Base-by-base conservation (phyloP, 2,113 vertebrate genomes). In the Trachemys scripta region DNA sequence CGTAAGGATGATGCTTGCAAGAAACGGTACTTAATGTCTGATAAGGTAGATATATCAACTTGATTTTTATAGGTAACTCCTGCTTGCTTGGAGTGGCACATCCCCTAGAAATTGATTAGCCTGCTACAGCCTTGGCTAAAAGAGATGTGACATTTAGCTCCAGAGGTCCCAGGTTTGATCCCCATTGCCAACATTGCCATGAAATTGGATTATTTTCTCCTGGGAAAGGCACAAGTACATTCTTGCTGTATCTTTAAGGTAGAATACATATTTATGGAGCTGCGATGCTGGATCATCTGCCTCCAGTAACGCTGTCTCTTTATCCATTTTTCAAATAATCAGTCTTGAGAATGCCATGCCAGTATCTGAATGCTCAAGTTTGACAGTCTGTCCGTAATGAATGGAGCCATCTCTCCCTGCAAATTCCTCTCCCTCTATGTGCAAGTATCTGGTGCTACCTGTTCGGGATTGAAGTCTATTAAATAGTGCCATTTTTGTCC, bases 141-240 rank as follows among this genome's bases (percentile, higher is more conserved):
- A 62, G 6, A 14, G 25, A 31, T 62, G 57, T 31, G 57, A 3
- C 27, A 62, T 62, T 62, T 62, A 29, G 29, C 29, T 62, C 10
- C 27, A 29, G 27, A 29, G 57, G 25, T 59, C 27, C 57, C 1
- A 31, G 57, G 57, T 62, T 31, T 62, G 57, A 62, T 29, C 27
- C 57, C 57, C 12, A 59, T 27, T 31, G 3, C 57, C 57, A 59
- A 59, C 4, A 12, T 62, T 27, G 13, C 27, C 14, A 11, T 11
- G 99, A 99, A 99, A 99, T 69, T 99, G 99, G 96, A 99, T 99
- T 98, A 99, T 99, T 99, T 99, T 99, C 98, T 99, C 99, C 98
- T 99, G 99, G 97, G 99, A 99, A 99, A 99, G 99, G 99, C 99
- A 99, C 99, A 99, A 98, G 98, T 99, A 99, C 99, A 99, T 99